Conservation (phyloP, 2,888 invertebrate species). For the Anagyrus pseudococci region DNA sequence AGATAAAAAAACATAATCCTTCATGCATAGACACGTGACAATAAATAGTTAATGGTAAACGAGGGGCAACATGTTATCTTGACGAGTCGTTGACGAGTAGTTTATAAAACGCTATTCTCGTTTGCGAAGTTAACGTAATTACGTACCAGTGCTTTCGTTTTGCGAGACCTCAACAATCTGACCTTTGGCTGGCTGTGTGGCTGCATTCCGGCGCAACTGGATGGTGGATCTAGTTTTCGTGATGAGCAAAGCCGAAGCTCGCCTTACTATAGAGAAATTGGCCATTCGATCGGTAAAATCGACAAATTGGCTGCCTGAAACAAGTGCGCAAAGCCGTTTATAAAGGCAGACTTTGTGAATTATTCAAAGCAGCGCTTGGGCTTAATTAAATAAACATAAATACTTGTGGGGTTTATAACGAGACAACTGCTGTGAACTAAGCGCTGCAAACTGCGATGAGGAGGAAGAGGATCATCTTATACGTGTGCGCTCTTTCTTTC, state of each 20-base stretch:
- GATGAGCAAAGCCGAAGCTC: constrained; percentile 22
- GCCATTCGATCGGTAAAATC: too few species aligned
- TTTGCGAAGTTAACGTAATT: background rate
- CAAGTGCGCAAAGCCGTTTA: too few species aligned
- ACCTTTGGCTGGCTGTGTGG: constrained; percentile 21
- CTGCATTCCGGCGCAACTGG: constrained; percentile 11
- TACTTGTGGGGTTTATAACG: too few species aligned
- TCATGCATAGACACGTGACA: background rate
- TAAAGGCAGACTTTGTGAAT: too few species aligned
- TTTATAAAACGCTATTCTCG: background rate
- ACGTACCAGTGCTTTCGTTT: constrained; percentile 27
- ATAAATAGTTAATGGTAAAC: background rate
- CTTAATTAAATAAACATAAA: too few species aligned
- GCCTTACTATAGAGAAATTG: constrained; percentile 16
- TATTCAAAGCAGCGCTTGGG: too few species aligned
- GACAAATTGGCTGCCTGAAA: background rate
- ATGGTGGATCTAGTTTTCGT: constrained; percentile 10
- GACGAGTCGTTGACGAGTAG: too few species aligned
- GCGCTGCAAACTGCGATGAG: too few species aligned
- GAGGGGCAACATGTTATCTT: too few species aligned
- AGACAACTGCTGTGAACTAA: too few species aligned
- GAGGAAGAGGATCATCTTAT: too few species aligned
- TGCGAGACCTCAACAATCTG: constrained; percentile 25
- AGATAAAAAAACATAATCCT: background rate
- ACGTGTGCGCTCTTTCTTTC: too few species aligned